These are phyloP conservation scores for Pseudeuparius sepicola DNA, from an alignment of 2,888 invertebrate species.

Conservation along the genomic window DNA sequence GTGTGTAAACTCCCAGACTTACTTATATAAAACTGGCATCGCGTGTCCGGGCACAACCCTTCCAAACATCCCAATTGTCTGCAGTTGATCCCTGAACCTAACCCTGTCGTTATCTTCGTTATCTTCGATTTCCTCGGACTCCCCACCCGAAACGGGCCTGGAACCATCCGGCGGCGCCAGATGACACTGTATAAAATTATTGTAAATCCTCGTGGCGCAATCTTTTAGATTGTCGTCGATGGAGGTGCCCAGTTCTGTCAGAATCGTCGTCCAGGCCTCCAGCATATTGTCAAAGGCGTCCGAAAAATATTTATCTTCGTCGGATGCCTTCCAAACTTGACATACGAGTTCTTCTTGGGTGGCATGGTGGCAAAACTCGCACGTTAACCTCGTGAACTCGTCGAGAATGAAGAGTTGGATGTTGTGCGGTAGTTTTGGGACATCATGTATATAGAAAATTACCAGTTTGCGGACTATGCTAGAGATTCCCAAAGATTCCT, in stretches of 20 bases:
- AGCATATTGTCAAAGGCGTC: constrained; percentile 61
- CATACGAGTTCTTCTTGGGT: constrained; percentile 56
- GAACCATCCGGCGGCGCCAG: constrained; percentile 72
- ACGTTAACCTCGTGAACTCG: constrained; percentile 52
- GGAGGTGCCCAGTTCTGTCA: constrained; percentile 33
- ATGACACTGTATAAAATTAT: constrained; percentile 69
- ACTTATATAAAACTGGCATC: constrained; percentile 52
- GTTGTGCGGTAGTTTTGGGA: constrained; percentile 40
- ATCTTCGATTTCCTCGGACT: constrained; percentile 51
- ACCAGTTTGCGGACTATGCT: constrained; percentile 54
- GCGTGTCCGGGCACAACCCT: constrained; percentile 55
- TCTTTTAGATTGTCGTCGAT: constrained; percentile 34
- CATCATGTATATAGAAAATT: constrained; percentile 45
- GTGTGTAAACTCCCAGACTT: constrained; percentile 12
- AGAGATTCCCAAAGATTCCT: constrained; percentile 59
- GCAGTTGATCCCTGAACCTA: constrained; percentile 60
- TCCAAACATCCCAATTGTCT: constrained; percentile 60
- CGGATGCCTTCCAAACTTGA: constrained; percentile 34
- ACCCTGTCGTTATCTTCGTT: constrained; percentile 55
- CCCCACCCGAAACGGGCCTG: constrained; percentile 35
- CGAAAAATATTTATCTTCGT: constrained; percentile 47
- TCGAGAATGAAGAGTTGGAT: constrained; percentile 48
- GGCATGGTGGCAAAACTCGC: constrained; percentile 52
- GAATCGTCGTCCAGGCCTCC: constrained; percentile 54
- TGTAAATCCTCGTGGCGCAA: constrained; percentile 53